Base-by-base conservation (phyloP, 1,140 invertebrate species). In the Drosophila ambigua region DNA sequence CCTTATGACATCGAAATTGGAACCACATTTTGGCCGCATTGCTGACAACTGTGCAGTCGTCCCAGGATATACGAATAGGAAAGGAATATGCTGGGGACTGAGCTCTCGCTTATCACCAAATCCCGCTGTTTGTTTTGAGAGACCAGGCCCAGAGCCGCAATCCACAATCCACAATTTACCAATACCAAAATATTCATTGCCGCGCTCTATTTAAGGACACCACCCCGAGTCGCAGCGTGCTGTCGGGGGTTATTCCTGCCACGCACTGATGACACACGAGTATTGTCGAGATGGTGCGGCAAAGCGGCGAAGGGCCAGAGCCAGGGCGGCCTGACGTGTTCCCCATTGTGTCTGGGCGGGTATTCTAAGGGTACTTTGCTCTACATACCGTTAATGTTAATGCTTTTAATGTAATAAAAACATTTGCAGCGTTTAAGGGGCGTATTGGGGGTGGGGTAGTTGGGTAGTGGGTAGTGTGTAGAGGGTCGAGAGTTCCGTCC, bases 331-430 rank as follows among this genome's bases (percentile, higher is more conserved):
- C 16, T 24, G 26, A 26, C 45, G 51, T 28, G 41, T 55, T 53
- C 31, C 31, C 48, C 24, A 54, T 43, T 71, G 66, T 72, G 16
- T 60, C 26, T 23, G 20, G 20, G 39, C 49, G 66, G 44, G 45
- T 67, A 48, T 46, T 63, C 26, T 43, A 71, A 39, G 61, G 71
- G 64, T 78, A 73, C 62, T 81, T 65, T 78, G 83, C 82, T 78
- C 79, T 79, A 88, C 68, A 82, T 84, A 73, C 65, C 78, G 77
- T 89, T 77, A 89, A 89, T 89, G 84, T 88, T 88, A 88, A 88
- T 89, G 84, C 84, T 88, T 88, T 84, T 89, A 88, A 88, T 88
- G 84, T 80, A 89, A 89, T 89, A 89, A 89, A 87, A 89, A 74
- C 85, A 89, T 89, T 89, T 74, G 72, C 75, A 73, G 59, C 84